Base-by-base conservation (phyloP, 2,797 vertebrate genomes). In the Microcaecilia unicolor region DNA sequence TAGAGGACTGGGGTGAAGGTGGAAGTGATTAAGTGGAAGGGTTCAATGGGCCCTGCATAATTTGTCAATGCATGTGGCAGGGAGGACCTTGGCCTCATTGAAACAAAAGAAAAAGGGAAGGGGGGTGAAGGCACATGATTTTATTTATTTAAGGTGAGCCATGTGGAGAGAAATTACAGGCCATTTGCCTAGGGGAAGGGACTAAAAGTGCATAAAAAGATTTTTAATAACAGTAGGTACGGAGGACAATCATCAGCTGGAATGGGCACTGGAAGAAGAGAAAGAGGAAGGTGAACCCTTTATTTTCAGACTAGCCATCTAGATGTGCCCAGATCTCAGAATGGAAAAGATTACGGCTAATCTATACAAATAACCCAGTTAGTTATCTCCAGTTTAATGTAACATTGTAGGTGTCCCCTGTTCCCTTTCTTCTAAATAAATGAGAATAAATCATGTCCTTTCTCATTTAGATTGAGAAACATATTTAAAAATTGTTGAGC, bases 321-420 rank as follows among this genome's bases (percentile, higher is more conserved):
- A 63, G 72, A 71, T 74, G 76, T 71, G 67, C 74, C 77, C 78
- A 76, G 70, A n/a, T 66, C 78, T 73, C 76, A 76, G 62, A 69
- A 74, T 37, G 53, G 54, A 67, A 70, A 74, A 68, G 19, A 29
- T 59, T 72, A 64, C 67, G 66, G 66, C 76, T 67, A 66, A 61
- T 75, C 63, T 78, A 52, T 10, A 70, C n/a, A 71, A 58, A 46
- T 72, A 60, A 64, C 77, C 78, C 80, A 83, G 80, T 83, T 78
- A 75, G 64, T 38, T 72, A 83, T 83, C 80, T 83, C 80, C 80
- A 83, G 80, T 83, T 78, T 68, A n/a, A n/a, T n/a, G n/a, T n/a
- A n/a, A n/a, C n/a, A 49, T 64, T 64, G 73, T 75, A 72, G 65
- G 69, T 51, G 43, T 44, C 64, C 70, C 72, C 67, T 55, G 55